phyloP scores from a whole-genome alignment of 2,797 vertebrate genomes.

The Eremophila alpestris region DNA sequence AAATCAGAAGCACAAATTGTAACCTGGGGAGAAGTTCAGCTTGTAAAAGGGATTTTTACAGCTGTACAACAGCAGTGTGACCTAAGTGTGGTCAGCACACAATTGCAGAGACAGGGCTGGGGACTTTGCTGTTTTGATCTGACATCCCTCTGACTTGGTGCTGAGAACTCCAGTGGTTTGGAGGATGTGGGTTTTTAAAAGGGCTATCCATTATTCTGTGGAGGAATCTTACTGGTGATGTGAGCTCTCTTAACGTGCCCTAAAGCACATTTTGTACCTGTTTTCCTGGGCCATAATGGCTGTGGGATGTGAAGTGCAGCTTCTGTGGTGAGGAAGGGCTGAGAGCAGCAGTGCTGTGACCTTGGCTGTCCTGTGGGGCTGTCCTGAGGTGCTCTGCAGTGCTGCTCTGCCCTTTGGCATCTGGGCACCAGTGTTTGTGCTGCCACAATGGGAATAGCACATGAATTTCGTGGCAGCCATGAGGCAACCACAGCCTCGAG shows the following conservation, averaged over 20 bases:
- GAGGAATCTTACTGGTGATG: background rate
- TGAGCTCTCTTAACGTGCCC: background rate
- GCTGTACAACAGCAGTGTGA: background rate
- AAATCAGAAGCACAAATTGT: background rate
- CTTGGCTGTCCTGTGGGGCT: background rate
- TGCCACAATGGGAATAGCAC: background rate
- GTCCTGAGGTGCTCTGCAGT: background rate
- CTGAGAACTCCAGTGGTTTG: background rate
- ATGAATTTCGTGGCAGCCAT: background rate
- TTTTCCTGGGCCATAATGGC: background rate
- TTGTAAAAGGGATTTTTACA: background rate
- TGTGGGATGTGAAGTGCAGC: conserved; percentile 15
- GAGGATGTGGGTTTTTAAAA: conserved; percentile 43
- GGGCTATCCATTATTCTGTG: background rate
- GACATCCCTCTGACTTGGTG: background rate
- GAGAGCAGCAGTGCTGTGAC: background rate
- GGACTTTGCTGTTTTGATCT: background rate
- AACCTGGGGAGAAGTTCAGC: background rate
- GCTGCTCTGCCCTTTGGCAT: background rate
- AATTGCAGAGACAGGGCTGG: background rate
- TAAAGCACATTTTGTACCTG: background rate
- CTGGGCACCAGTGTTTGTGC: background rate
- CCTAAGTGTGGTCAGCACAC: background rate
- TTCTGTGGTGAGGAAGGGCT: background rate
- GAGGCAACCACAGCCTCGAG: background rate